Evolutionary conservation across 1,140 invertebrate genomes (phyloP), one percentile per base, ranked within the genome.

Genomic region (Procambarus virginalis): DNA sequence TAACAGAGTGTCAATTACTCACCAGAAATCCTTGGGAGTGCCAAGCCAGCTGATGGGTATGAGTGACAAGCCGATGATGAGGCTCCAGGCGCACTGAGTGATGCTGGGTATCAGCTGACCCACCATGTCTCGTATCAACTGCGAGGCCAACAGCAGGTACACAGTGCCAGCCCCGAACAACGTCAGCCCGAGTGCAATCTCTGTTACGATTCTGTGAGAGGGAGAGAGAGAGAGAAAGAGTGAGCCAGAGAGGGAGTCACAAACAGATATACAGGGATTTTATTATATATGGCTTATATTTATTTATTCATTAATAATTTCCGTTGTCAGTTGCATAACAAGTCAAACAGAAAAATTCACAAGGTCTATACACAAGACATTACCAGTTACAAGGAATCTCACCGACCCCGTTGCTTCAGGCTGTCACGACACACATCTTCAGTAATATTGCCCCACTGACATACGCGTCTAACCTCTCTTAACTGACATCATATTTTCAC

Each of bases 11-110:
- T 34, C 34, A 34, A 49, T 14, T 17, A 48, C 94, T 94, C 94
- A 96, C 96, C 95, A 95, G 93, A 96, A 96, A 92, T 97, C 96
- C 92, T 96, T 96, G 2, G 97, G 96, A 2, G 96, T 95, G 58
- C 96, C 96, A 2, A 96, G 94, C 94, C 96, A 96, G 92, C 96
- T 95, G 2, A 95, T 93, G 0, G 96, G 96, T 10, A 95, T 95
- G 85, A 97, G 94, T 0, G 95, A 92, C 2, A 94, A 93, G 0
- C 95, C 95, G 12, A 97, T 95, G 3, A 97, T 94, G 4, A 96
- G 93, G 91, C 96, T 95, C 95, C 96, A 96, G 46, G 94, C 93
- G 92, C 96, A 97, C 64, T 80, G 55, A 45, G 68, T 83, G 20
- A 86, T 10, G 46, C 5, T 14, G 10, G 87, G 87, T 5, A 68